Conservation (phyloP, 2,797 vertebrate genomes). For the Pteropus rufus region DNA sequence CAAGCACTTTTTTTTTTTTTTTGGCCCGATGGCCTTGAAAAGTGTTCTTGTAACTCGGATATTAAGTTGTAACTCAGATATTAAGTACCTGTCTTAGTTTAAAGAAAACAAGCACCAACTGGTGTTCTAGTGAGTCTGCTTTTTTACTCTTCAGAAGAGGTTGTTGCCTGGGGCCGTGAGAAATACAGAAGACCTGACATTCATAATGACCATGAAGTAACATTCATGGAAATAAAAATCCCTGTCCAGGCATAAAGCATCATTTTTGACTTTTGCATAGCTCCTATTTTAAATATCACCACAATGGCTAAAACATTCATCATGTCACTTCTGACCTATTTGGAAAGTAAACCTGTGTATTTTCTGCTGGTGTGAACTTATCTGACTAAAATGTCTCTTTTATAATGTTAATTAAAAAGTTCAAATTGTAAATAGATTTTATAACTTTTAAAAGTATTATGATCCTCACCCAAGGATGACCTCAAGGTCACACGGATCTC, state of each 20-base stretch:
- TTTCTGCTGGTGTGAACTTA: neutral
- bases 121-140: neutral
- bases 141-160: neutral
- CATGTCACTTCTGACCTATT: neutral
- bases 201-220: neutral
- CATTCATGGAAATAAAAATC: neutral
- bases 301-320: neutral
- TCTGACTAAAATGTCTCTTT: neutral
- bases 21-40: neutral
- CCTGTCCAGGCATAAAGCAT: neutral
- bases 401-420: neutral
- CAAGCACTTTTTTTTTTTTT: neutral
- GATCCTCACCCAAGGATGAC: neutral
- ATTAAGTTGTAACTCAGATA: neutral
- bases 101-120: neutral
- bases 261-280: neutral
- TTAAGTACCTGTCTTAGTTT: neutral
- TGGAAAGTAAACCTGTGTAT: neutral
- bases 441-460: conserved; percentile 24
- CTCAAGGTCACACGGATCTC: neutral
- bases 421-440: neutral
- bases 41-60: neutral
- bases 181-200: neutral
- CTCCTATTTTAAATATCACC: conserved; percentile 4
- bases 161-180: neutral